Evolutionary conservation across 30 jellyfish, hydroid and myxozoan species (phyloP).

Genomic region (Hydra vulgaris): DNA sequence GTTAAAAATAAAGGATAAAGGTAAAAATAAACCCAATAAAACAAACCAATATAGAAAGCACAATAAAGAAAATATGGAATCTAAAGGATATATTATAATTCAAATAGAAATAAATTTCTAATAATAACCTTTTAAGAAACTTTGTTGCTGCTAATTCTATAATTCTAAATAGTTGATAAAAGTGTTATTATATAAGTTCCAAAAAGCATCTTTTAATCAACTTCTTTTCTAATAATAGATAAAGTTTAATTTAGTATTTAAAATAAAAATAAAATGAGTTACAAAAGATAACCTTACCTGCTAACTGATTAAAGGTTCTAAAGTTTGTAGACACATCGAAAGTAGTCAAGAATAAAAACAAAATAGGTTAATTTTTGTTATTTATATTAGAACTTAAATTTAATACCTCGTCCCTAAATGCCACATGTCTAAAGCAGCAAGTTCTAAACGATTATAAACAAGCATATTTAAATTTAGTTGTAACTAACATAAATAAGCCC

Average conservation of each 20-base stretch:
- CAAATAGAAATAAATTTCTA: no score
- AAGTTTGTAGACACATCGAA: not conserved
- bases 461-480: not conserved
- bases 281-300: not conserved
- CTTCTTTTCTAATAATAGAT: no score
- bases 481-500: not conserved
- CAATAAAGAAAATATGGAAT: not conserved
- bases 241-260: not conserved
- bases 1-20: not conserved
- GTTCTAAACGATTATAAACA: not conserved
- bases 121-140: not conserved
- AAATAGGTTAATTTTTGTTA: not conserved
- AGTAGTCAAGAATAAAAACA: not conserved
- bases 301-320: not conserved
- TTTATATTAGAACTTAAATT: not conserved
- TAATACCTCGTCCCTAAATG: not conserved
- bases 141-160: not conserved
- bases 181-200: not conserved
- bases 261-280: not conserved
- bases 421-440: not conserved
- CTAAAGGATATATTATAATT: not conserved
- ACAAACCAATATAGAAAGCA: not conserved
- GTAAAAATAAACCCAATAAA: not conserved
- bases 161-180: not conserved
- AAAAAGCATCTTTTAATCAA: not conserved